Percentiles rank a stretch among this genome's conserved stretches.
Conservation (phyloP, 2,888 invertebrate genomes). For the Conus canariensis region DNA sequence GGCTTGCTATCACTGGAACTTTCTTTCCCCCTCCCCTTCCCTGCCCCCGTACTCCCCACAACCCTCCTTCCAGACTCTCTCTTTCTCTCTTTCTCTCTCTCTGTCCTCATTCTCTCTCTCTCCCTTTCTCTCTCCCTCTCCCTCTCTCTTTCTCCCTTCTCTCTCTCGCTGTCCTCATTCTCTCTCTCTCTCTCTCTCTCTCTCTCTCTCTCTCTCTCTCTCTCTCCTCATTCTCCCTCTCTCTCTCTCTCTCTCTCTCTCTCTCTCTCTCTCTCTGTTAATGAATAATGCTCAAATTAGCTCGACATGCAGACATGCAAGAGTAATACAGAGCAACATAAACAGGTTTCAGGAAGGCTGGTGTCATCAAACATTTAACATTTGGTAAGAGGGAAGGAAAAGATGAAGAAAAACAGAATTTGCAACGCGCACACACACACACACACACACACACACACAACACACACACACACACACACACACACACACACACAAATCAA, state of each 20-base stretch:
- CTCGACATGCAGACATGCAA: too few relatives aligned
- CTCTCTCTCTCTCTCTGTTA: constrained; percentile 4
- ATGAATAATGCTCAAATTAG: too few relatives aligned
- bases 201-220: neutral
- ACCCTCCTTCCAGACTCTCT: neutral
- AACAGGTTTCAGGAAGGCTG: too few relatives aligned
- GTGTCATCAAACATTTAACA: too few relatives aligned
- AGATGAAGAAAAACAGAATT: too few relatives aligned
- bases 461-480: too few relatives aligned
- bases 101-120: neutral
- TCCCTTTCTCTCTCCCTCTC: neutral
- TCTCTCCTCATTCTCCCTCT: neutral
- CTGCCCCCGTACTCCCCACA: neutral
- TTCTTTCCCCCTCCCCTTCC: neutral
- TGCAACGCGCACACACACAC: too few relatives aligned
- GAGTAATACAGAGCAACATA: too few relatives aligned
- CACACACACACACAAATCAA: too few relatives aligned
- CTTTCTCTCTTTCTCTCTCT: neutral
- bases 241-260: constrained; percentile 11
- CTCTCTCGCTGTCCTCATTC: neutral
- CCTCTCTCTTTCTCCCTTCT: neutral
- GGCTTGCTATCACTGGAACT: neutral
- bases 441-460: too few relatives aligned
- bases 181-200: constrained; percentile 13
- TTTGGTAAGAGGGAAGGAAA: too few relatives aligned